These are phyloP conservation scores for Hyposoter didymator DNA, from an alignment of 2,888 invertebrate genomes.

Conservation along the genomic window DNA sequence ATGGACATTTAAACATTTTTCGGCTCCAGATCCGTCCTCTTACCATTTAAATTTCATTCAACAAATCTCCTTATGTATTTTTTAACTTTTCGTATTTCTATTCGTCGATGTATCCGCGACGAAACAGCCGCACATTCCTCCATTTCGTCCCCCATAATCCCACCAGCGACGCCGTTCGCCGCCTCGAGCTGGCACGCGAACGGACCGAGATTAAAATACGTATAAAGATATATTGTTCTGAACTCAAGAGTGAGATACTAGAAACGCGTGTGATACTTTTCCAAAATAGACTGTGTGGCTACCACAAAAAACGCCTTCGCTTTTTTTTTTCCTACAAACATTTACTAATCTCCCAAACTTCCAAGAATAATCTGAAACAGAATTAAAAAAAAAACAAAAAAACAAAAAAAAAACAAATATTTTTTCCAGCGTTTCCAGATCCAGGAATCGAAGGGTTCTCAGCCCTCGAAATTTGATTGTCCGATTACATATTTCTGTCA, in stretches of 20 bases:
- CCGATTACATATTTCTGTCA: not conserved
- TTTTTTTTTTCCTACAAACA: slow-evolving; percentile 28
- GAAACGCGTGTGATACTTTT: slow-evolving; percentile 54
- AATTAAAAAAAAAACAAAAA: no score
- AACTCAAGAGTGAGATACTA: slow-evolving; percentile 31
- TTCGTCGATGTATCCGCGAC: slow-evolving; percentile 13
- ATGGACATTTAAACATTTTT: slow-evolving; percentile 26
- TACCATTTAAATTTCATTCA: slow-evolving; percentile 25
- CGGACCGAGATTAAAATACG: slow-evolving; percentile 39
- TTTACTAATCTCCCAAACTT: slow-evolving; percentile 11
- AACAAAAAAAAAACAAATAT: not conserved
- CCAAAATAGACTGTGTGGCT: slow-evolving; percentile 58
- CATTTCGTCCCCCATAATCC: slow-evolving; percentile 21
- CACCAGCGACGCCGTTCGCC: slow-evolving; percentile 23
- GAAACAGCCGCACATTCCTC: slow-evolving; percentile 21
- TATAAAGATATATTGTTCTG: slow-evolving; percentile 35
- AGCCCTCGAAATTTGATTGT: not conserved
- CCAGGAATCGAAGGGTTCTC: not conserved
- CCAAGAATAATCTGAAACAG: not conserved
- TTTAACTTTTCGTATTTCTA: not conserved
- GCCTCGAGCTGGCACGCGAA: slow-evolving; percentile 34
- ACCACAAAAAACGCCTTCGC: slow-evolving; percentile 17
- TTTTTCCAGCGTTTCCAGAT: not conserved
- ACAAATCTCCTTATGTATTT: not conserved
- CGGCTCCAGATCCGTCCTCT: not conserved